A percentile compares a stretch with the other conserved stretches of the same genome.
These are phyloP conservation scores for Beris chalybata DNA, from an alignment of 2,888 invertebrate species.

Conservation along the genomic window DNA sequence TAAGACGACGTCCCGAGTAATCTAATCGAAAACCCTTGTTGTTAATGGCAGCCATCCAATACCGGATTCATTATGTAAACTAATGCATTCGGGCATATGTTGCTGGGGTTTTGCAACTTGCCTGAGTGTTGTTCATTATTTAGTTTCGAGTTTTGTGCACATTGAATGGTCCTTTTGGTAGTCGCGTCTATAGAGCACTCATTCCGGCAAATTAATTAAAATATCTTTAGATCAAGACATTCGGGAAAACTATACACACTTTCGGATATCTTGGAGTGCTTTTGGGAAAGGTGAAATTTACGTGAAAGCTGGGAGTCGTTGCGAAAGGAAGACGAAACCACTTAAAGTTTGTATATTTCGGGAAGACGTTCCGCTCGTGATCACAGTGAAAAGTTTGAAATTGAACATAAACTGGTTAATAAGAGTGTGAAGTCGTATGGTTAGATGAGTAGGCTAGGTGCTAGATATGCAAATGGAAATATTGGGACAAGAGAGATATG, in stretches of 20 bases:
- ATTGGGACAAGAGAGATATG: too few species aligned
- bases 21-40: constrained; percentile 38
- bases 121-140: constrained; percentile 36
- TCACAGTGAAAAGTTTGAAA: too few species aligned
- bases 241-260: not conserved
- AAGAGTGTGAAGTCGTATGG: too few species aligned
- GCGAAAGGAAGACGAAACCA: too few species aligned
- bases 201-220: constrained; percentile 36
- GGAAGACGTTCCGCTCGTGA: too few species aligned
- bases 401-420: too few species aligned
- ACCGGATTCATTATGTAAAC: constrained; percentile 35
- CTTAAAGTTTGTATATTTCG: too few species aligned
- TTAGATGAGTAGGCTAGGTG: too few species aligned
- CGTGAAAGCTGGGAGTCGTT: too few species aligned
- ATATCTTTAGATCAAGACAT: constrained; percentile 30
- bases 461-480: too few species aligned
- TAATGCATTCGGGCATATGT: constrained; percentile 33
- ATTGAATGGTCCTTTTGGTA: constrained; percentile 21
- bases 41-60: constrained; percentile 33
- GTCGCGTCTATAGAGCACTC: constrained; percentile 8
- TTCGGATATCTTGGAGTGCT: too few species aligned
- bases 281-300: too few species aligned
- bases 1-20: constrained; percentile 33
- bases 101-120: constrained; percentile 1
- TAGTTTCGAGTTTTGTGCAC: constrained; percentile 14